Evolutionary conservation across 2,797 vertebrate species (phyloP).

Genomic region (Catamblyrhynchus diadema): DNA sequence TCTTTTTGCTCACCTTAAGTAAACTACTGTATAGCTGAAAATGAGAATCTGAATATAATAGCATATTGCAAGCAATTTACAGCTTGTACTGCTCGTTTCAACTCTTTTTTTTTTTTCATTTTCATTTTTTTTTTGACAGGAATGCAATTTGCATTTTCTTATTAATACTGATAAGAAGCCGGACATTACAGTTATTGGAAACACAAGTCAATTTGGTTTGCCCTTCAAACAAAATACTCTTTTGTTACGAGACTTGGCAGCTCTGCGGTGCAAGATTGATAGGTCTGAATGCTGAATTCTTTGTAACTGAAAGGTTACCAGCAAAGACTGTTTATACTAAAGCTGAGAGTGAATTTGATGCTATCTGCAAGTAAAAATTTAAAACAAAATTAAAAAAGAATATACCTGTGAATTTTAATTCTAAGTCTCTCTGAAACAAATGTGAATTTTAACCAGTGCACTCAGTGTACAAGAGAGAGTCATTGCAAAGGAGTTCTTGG

Average conservation of each 20-base stretch:
- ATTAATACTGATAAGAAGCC: constrained; percentile 47
- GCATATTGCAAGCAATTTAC: constrained; percentile 39
- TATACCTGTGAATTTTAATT: neutral
- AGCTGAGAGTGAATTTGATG: neutral
- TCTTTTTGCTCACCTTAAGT: constrained; percentile 27
- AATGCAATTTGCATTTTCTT: constrained; percentile 63
- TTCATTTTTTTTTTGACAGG: constrained; percentile 21
- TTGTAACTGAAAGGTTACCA: constrained; percentile 46
- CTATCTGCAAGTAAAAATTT: neutral
- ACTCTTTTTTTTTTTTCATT: neutral
- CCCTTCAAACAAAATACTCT: constrained; percentile 55
- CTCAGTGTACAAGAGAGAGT: neutral
- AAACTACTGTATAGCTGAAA: constrained; percentile 16
- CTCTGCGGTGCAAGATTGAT: constrained; percentile 41
- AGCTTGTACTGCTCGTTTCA: constrained; percentile 18
- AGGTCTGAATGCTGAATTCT: constrained; percentile 36
- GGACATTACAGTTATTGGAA: constrained; percentile 49
- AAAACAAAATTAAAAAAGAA: neutral
- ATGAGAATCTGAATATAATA: constrained; percentile 40
- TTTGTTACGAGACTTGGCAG: constrained; percentile 48
- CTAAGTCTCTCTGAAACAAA: neutral
- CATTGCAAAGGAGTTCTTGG: neutral
- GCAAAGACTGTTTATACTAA: neutral
- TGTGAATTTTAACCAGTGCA: neutral
- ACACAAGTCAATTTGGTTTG: constrained; percentile 58